phyloP scores from a whole-genome alignment of 2,113 vertebrate species.

The Ochotona princeps region DNA sequence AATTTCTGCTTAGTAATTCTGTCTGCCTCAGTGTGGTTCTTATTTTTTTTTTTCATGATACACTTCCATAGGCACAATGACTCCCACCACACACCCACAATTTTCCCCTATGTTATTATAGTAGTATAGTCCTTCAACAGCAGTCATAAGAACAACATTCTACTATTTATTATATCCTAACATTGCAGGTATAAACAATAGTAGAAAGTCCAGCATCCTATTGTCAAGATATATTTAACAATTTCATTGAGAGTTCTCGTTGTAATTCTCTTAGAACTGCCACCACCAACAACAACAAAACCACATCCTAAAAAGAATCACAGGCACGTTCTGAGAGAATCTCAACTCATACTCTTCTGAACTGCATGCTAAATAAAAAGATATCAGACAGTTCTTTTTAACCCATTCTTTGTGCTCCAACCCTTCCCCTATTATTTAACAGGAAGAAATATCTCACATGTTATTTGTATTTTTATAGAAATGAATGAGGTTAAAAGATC shows the following conservation, averaged over 20 bases:
- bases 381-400: background rate
- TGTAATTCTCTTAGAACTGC: background rate
- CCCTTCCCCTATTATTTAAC: background rate
- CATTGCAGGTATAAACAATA: too few relatives aligned
- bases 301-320: background rate
- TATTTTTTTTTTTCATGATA: background rate
- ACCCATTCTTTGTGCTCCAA: background rate
- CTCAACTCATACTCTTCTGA: background rate
- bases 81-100: too few relatives aligned
- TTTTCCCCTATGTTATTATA: too few relatives aligned
- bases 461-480: conserved; percentile 16
- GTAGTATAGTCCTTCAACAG: too few relatives aligned
- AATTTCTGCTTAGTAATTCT: conserved; percentile 18
- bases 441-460: conserved; percentile 4
- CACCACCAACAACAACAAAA: too few relatives aligned
- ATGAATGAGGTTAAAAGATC: background rate
- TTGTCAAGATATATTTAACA: too few relatives aligned
- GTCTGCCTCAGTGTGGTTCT: background rate
- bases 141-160: too few relatives aligned
- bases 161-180: too few relatives aligned
- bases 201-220: too few relatives aligned
- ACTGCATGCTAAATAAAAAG: background rate
- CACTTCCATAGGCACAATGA: too few relatives aligned
- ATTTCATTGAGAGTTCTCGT: too few relatives aligned
- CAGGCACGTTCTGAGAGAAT: conserved; percentile 33